Evolutionary conservation across 2,113 vertebrate genomes (phyloP).

Genomic region (Epinephelus moara): DNA sequence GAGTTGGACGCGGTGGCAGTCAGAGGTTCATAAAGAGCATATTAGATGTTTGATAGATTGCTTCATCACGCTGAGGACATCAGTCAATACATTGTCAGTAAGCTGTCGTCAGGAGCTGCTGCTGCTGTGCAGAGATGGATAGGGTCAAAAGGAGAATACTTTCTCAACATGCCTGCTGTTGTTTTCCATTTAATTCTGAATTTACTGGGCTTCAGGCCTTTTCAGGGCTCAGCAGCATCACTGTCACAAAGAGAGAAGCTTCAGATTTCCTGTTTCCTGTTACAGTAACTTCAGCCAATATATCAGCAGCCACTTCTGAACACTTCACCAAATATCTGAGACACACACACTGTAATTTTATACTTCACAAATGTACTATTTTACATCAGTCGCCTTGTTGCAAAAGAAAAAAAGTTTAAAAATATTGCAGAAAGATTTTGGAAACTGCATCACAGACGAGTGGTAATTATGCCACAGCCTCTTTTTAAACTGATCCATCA

Average conservation of each 20-base stretch:
- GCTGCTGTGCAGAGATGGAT: neutral
- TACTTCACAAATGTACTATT: neutral
- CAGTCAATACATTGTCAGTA: conserved; percentile 46
- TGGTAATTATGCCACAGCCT: neutral
- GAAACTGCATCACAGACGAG: neutral
- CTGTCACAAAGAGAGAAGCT: neutral
- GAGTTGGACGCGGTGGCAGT: conserved; percentile 19
- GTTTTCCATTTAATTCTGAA: neutral
- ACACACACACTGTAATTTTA: neutral
- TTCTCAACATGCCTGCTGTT: neutral
- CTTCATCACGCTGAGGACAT: conserved; percentile 36
- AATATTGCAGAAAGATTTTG: neutral
- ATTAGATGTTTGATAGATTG: conserved; percentile 48
- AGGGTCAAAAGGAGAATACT: too few relatives aligned
- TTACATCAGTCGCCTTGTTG: neutral
- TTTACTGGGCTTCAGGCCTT: neutral
- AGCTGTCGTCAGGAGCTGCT: conserved; percentile 6
- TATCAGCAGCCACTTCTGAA: neutral
- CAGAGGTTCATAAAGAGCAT: conserved; percentile 54
- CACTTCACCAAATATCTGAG: neutral
- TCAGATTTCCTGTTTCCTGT: too few relatives aligned
- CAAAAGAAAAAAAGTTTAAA: neutral
- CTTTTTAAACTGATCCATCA: neutral
- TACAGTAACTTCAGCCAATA: neutral
- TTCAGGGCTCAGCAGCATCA: neutral